Evolutionary conservation across 2,113 vertebrate species (phyloP).

Genomic region (Crotalus tigris): DNA sequence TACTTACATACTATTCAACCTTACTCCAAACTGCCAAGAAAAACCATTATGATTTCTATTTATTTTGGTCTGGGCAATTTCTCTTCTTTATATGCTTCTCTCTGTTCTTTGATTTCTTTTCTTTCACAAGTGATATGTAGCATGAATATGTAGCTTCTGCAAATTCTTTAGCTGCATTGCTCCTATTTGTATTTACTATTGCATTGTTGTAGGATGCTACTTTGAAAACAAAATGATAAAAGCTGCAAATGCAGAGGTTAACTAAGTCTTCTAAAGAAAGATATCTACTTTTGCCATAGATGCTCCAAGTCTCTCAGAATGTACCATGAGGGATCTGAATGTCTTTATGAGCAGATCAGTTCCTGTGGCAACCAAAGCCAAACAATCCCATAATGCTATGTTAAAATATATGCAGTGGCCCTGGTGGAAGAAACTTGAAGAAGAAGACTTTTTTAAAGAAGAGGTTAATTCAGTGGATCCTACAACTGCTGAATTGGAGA

Average conservation of each 20-base stretch:
- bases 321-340: constrained; percentile 66
- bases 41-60: not conserved
- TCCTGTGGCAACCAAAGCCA: constrained; percentile 79
- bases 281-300: constrained; percentile 66
- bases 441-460: constrained; percentile 68
- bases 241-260: not conserved
- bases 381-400: constrained; percentile 76
- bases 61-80: not conserved
- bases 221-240: constrained; percentile 4
- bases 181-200: not conserved
- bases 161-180: not conserved
- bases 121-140: not conserved
- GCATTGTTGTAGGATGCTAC: constrained; percentile 4
- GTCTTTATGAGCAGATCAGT: constrained; percentile 81
- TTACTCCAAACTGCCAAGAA: not conserved
- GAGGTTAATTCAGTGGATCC: constrained; percentile 64
- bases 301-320: constrained; percentile 77
- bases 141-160: no score
- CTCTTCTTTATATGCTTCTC: not conserved
- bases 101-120: not conserved
- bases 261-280: not conserved
- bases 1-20: not conserved
- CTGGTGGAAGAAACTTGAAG: constrained; percentile 90
- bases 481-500: constrained; percentile 74
- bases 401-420: constrained; percentile 78